Evolutionary conservation across 1,140 invertebrate species (phyloP), one percentile per base, ranked within the genome.

Genomic region (Pseudomyrmex cubaensis): DNA sequence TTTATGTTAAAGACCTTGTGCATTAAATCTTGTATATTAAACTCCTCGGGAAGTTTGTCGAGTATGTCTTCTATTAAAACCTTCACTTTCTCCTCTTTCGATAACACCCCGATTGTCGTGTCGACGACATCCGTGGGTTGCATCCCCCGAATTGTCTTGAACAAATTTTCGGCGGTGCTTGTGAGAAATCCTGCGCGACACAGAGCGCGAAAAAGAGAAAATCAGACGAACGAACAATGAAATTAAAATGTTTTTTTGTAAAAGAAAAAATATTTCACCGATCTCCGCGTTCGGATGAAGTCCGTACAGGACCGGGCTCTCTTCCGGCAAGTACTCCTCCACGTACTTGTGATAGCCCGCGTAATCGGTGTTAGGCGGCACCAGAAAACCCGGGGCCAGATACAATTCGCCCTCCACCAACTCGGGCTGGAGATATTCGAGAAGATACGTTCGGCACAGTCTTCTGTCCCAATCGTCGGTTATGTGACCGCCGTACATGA

Each of bases 401-500:
- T 95, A 95, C 1, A 98, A 92, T 87, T 99, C 98, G 22, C 97
- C 98, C 88, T 98, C 98, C 84, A 98, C 96, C 91, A 99, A 95
- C 88, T 98, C 97, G 0, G 97, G 95, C 87, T 97, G 96, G 95
- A 99, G 96, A 92, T 97, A 98, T 89, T 98, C 98, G 82, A 97
- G 95, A 9, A 99, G 95, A 95, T 99, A 99, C 8, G 97, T 98
- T 61, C 96, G 95, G 91, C 98, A 99, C 0, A 99, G 94, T 17
- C 97, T 94, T 76, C 98, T 94, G 94, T 99, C 98, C 98, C 98
- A 99, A 92, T 99, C 98, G 92, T 99, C 98, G 0, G 98, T 99
- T 88, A 99, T 99, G 92, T 99, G 98, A 0, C 98, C 98, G 12
- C 98, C 98, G 90, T 99, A 99, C 98, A 99, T 99, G 82, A 99